Evolutionary conservation across 53 echinoderm and acorn worm genomes (phyloP), one percentile per base, ranked within the genome.

Genomic region (Zoroaster sp.): DNA sequence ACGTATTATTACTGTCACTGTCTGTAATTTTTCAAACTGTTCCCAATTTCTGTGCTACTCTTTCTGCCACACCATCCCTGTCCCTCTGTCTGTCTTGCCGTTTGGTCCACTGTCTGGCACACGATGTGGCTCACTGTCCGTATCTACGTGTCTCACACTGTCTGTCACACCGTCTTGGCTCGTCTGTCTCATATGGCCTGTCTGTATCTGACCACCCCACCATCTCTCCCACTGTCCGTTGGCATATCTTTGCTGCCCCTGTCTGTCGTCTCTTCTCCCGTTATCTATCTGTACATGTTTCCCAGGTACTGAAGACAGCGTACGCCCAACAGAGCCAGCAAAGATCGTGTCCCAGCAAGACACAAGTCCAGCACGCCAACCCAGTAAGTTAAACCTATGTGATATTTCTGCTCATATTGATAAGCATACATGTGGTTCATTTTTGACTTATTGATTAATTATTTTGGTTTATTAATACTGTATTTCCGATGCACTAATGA

Each of bases 271-370:
- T n/a, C 71, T 35, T 59, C 18, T 3, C 55, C 30, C 33, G n/a
- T 78, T 21, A 5, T 40, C 3, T 49, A n/a, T 81, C 31, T 5
- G 15, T 71, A 17, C 54, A 18, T 72, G 65, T 42, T 59, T 71
- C 52, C 51, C 72, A 89, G 80, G 79, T 43, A 69, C 80, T 51
- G 79, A 69, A 80, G 89, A 89, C 10, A 37, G 45, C 3, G 41
- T 28, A 23, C 71, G 53, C 2, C 54, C 72, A 1, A 34, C 85
- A 0, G 85, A 69, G 52, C 85, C 52, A 20, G n/a, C 12, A 31
- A 47, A 9, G 46, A 46, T 35, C 46, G 17, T 35, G 35, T 2
- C 40, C 20, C n/a, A n/a, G 5, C 9, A 23, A 17, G 83, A 69
- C 20, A 34, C 77, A 12, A 77, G 54, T 23, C 63, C 82, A 18